Conservation (phyloP, 2,113 vertebrate species). For the Tragelaphus strepsiceros region DNA sequence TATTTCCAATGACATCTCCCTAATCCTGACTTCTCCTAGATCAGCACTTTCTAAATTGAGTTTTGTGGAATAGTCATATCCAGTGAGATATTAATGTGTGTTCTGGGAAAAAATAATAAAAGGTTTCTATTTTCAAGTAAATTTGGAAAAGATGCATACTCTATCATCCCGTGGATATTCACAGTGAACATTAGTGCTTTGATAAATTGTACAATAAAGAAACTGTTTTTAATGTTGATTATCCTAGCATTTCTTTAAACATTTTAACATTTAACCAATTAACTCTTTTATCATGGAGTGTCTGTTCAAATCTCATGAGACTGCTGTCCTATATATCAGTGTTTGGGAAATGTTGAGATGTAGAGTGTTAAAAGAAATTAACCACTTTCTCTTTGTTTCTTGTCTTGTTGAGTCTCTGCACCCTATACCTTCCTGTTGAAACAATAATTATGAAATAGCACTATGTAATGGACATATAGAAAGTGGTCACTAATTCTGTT, state of each 20-base stretch:
- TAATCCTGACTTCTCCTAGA: not conserved
- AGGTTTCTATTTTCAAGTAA: not conserved
- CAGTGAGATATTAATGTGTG: not conserved
- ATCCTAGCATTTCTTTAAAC: not conserved
- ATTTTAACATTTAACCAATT: not conserved
- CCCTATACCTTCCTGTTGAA: not conserved
- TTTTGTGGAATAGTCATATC: not conserved
- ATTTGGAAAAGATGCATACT: not conserved
- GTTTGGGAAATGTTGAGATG: not conserved
- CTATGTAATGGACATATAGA: not conserved
- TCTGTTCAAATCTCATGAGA: not conserved
- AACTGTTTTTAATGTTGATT: not conserved
- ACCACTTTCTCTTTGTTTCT: not conserved
- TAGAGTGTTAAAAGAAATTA: not conserved
- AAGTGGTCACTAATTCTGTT: not conserved
- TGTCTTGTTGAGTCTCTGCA: not conserved
- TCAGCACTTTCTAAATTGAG: not conserved
- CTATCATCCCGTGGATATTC: not conserved
- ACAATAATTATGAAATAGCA: not conserved
- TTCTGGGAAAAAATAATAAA: not conserved
- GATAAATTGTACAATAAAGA: not conserved
- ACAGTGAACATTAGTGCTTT: not conserved
- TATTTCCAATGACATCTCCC: not conserved
- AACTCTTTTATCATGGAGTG: not conserved
- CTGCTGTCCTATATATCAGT: not conserved